phyloP scores from a whole-genome alignment of 2,888 invertebrate genomes.

The Scaptomyza parva region DNA sequence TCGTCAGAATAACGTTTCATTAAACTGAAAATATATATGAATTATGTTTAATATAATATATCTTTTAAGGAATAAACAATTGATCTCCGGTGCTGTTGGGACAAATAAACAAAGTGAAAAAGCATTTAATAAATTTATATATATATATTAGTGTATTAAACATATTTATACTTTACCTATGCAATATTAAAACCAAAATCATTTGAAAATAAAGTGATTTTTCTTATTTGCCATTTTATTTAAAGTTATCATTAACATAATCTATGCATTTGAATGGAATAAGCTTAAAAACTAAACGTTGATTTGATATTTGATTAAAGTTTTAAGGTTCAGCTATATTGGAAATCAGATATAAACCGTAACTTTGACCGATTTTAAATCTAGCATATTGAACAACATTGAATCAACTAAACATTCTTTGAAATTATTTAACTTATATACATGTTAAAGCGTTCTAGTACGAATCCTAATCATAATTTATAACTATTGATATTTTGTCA shows the following conservation, averaged over 20 bases:
- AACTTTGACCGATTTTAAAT: neutral
- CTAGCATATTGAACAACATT: constrained; percentile 1
- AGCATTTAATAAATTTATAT: neutral
- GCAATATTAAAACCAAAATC: neutral
- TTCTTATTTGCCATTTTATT: constrained; percentile 23
- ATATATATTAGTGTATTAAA: neutral
- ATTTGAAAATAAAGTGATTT: constrained; percentile 1
- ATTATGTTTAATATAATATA: neutral
- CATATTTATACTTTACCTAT: constrained; percentile 29
- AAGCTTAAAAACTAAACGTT: constrained; percentile 14
- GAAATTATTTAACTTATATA: constrained; percentile 34
- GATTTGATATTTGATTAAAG: constrained; percentile 6
- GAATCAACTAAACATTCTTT: constrained; percentile 29
- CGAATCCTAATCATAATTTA: constrained; percentile 19
- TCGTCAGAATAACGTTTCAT: constrained; percentile 59
- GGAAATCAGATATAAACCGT: constrained; percentile 1
- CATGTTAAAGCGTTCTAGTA: constrained; percentile 15
- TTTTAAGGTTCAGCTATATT: neutral
- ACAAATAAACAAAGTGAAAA: constrained; percentile 2
- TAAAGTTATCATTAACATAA: neutral
- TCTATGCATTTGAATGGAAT: constrained; percentile 1
- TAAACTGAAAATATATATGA: constrained; percentile 50
- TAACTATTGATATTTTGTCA: constrained; percentile 46
- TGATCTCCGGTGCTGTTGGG: neutral
- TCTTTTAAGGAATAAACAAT: neutral